Conservation (phyloP, 2,113 vertebrate species). For the Melospiza melodia region DNA sequence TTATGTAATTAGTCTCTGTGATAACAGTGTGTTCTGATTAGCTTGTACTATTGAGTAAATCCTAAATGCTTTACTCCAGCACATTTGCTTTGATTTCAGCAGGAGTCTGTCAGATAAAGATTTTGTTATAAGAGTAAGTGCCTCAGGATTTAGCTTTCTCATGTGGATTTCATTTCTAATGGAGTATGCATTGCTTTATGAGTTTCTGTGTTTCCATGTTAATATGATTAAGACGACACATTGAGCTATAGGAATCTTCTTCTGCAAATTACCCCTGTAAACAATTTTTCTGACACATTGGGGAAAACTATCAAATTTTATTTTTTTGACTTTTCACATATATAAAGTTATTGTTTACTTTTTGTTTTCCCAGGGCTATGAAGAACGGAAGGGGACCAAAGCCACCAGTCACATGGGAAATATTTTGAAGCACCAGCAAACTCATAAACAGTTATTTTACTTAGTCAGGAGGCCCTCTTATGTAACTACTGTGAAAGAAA, state of each 20-base stretch:
- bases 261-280: not conserved
- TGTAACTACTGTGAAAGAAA: not conserved
- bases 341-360: not conserved
- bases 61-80: not conserved
- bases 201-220: constrained; percentile 5
- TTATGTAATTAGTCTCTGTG: not conserved
- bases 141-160: constrained; percentile 18
- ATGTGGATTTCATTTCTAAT: constrained; percentile 35
- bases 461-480: not conserved
- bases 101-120: not conserved
- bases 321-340: not conserved
- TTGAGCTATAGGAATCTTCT: not conserved
- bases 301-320: not conserved
- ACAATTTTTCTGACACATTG: not conserved
- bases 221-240: constrained; percentile 21
- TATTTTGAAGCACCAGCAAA: not conserved
- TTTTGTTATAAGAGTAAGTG: constrained; percentile 24
- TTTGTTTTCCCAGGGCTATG: not conserved
- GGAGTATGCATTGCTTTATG: not conserved
- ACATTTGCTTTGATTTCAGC: not conserved
- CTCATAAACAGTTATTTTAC: not conserved
- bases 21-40: not conserved
- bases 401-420: not conserved
- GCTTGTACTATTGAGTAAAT: not conserved
- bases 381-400: not conserved